Evolutionary conservation across 2,113 vertebrate species (phyloP), one percentile per base, ranked within the genome.

Genomic region (Panthera leo): DNA sequence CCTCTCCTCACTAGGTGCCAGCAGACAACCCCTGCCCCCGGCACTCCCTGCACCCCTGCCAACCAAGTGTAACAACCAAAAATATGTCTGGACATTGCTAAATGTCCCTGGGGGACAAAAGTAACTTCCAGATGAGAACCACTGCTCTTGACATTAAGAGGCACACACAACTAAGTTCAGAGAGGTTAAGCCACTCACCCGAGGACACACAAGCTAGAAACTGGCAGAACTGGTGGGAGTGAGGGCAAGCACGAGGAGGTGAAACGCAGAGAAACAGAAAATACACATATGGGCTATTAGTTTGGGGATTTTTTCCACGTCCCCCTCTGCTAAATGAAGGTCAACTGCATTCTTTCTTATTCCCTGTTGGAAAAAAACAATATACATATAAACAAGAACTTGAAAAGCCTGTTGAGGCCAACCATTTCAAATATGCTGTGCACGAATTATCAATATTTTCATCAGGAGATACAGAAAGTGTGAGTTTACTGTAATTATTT

Each of bases 391-490:
- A 89, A 91, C 84, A 96, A 85, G 5, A 87, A 97, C 63, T 65
- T 78, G 10, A 96, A 93, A 94, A 96, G 25, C 58, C 36, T 95
- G 13, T 68, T 75, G 83, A 93, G 82, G 4, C 18, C 83, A 90
- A 58, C 31, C 90, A 91, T 97, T 96, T 73, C n/a, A 97, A 98
- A 94, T 53, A 51, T 12, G 23, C 39, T 86, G 1, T 68, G 21
- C 67, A 27, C 16, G 76, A 63, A 97, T 96, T 13, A 70, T 3
- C 29, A 88, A 2, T 89, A 39, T n/a, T 94, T 97, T 93, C 55
- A 92, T 48, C 75, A 34, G 2, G 82, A 96, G 42, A 95, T 89
- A 63, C 5, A 97, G 91, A 96, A 95, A 51, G n/a, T 97, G 7
- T 45, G 1, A 89, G 16, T 70, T 95, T 96, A 96, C 31, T 73